A percentile compares a stretch with the other conserved stretches of the same genome.
phyloP scores from a whole-genome alignment of 2,888 invertebrate species.

The Dorcus hopei region DNA sequence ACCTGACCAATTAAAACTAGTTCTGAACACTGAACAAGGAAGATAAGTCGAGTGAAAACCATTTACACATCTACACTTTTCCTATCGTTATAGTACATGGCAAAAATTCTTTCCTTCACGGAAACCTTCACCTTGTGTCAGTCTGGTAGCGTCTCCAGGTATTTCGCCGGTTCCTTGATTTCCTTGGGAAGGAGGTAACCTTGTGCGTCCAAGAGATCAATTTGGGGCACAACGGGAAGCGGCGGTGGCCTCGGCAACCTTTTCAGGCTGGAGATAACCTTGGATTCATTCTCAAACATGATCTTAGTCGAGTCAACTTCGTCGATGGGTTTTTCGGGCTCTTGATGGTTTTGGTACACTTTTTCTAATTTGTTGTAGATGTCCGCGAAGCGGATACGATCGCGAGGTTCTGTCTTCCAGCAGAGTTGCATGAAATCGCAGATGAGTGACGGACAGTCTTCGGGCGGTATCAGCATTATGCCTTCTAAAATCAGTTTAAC shows the following conservation, averaged over 20 bases:
- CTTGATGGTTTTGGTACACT: slow-evolving; percentile 24
- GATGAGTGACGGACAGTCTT: slow-evolving; percentile 70
- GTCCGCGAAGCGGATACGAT: slow-evolving; percentile 69
- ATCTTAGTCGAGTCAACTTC: slow-evolving; percentile 13
- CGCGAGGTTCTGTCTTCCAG: slow-evolving; percentile 77
- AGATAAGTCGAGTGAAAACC: neutral
- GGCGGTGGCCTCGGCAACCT: slow-evolving; percentile 56
- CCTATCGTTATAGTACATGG: slow-evolving; percentile 2
- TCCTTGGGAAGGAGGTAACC: slow-evolving; percentile 64
- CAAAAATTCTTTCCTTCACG: slow-evolving; percentile 1
- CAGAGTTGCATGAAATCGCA: slow-evolving; percentile 75
- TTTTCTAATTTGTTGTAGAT: slow-evolving; percentile 64
- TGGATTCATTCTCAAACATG: slow-evolving; percentile 30
- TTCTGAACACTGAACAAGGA: neutral
- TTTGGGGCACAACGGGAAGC: slow-evolving; percentile 45
- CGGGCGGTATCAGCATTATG: slow-evolving; percentile 75
- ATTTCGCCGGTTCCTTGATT: slow-evolving; percentile 43
- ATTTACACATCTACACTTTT: slow-evolving; percentile 9
- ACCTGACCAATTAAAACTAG: no score
- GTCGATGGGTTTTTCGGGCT: slow-evolving; percentile 8
- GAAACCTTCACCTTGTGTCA: slow-evolving; percentile 25
- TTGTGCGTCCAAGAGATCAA: slow-evolving; percentile 60
- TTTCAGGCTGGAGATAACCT: slow-evolving; percentile 25
- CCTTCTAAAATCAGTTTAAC: slow-evolving; percentile 77
- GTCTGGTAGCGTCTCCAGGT: slow-evolving; percentile 45